Evolutionary conservation across 2,888 invertebrate species (phyloP).

Genomic region (Pomacea canaliculata): DNA sequence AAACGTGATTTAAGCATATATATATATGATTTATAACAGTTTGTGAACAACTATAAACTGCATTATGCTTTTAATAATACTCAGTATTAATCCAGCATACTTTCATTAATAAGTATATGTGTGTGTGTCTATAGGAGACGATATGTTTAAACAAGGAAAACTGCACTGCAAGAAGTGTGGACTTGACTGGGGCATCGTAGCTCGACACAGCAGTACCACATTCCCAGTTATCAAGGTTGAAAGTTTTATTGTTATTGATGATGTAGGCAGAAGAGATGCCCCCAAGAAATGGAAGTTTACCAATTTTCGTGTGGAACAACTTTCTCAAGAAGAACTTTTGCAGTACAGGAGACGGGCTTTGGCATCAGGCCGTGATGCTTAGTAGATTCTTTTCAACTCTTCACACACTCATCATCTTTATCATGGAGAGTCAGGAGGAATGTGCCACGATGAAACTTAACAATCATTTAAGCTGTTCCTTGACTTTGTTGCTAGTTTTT

Average conservation of each 20-base stretch:
- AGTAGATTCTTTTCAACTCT: not conserved
- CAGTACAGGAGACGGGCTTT: constrained; percentile 9
- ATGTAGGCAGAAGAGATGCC: constrained; percentile 38
- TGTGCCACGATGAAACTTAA: too few species aligned
- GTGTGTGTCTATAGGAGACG: not conserved
- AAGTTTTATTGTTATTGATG: constrained; percentile 45
- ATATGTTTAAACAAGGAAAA: constrained; percentile 27
- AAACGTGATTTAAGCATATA: too few species aligned
- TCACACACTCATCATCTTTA: too few species aligned
- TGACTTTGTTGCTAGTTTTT: too few species aligned
- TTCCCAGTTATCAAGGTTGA: constrained; percentile 49
- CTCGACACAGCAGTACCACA: constrained; percentile 38
- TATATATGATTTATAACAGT: too few species aligned
- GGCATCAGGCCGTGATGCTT: constrained; percentile 2
- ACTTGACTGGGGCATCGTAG: constrained; percentile 44
- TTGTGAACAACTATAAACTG: too few species aligned
- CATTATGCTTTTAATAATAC: too few species aligned
- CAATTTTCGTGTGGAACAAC: constrained; percentile 37
- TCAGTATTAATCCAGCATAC: too few species aligned
- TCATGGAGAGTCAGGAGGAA: too few species aligned
- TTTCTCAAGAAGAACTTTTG: constrained; percentile 38
- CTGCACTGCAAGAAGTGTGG: constrained; percentile 47
- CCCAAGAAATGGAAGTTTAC: constrained; percentile 49
- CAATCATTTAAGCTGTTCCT: not conserved
- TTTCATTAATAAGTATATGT: too few species aligned